These are phyloP conservation scores for Eriocheir sinensis DNA, from an alignment of 1,140 invertebrate genomes.

Conservation along the genomic window DNA sequence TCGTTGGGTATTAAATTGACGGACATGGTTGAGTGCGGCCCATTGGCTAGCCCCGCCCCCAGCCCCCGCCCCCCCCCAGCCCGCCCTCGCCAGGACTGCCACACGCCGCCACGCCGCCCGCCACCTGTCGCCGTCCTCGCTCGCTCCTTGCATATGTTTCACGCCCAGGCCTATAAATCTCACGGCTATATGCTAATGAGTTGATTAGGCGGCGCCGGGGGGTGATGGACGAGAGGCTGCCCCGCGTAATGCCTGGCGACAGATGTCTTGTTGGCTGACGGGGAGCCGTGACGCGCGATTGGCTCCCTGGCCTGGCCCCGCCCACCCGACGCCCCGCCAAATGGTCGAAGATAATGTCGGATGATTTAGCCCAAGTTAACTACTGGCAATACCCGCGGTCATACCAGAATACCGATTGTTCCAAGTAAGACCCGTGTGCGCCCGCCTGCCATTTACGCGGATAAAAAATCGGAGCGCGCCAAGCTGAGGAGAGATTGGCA, in stretches of 20 bases:
- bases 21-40: conserved; percentile 75
- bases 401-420: conserved; percentile 77
- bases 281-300: conserved; percentile 62
- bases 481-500: conserved; percentile 68
- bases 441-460: conserved; percentile 56
- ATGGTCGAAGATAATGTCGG: conserved; percentile 75
- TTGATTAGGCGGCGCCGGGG: conserved; percentile 19
- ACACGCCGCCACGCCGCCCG: conserved; percentile 7
- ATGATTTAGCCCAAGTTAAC: conserved; percentile 77
- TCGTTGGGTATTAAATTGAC: conserved; percentile 78
- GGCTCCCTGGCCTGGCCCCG: conserved; percentile 40
- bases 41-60: conserved; percentile 71
- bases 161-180: conserved; percentile 44
- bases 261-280: conserved; percentile 48
- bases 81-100: conserved; percentile 5
- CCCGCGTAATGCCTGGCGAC: conserved; percentile 47
- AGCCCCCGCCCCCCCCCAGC: not conserved
- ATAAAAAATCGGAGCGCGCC: conserved; percentile 57
- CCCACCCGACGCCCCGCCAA: conserved; percentile 67
- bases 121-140: not conserved
- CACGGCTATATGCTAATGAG: not conserved
- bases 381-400: conserved; percentile 74
- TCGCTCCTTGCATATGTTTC: not conserved
- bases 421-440: conserved; percentile 74
- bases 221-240: conserved; percentile 47